Percentiles rank a stretch among this genome's conserved stretches.
phyloP scores from a whole-genome alignment of 2,888 invertebrate genomes.

The Hesperia comma region DNA sequence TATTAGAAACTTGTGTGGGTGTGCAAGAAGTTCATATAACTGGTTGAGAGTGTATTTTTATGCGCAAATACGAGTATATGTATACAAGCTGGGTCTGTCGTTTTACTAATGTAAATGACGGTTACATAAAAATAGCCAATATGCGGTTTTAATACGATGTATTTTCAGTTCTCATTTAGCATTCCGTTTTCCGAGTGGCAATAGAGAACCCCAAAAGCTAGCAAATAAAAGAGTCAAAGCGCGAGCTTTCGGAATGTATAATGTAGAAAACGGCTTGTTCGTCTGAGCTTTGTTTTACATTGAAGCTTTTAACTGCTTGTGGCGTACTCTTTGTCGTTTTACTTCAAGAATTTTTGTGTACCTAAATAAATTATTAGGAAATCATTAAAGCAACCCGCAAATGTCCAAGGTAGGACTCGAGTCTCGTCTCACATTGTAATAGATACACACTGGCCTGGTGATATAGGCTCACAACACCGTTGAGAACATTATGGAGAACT shows the following conservation, averaged over 20 bases:
- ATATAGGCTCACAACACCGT: no score
- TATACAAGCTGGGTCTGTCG: no score
- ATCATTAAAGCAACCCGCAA: no score
- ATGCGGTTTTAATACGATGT: constrained; percentile 10
- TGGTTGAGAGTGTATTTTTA: no score
- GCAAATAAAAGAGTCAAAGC: constrained; percentile 33
- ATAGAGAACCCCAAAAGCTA: constrained; percentile 32
- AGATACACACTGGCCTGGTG: no score
- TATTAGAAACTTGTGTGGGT: no score
- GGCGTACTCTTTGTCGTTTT: constrained; percentile 4
- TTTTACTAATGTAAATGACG: neutral
- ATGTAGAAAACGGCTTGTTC: constrained; percentile 34
- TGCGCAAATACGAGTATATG: no score
- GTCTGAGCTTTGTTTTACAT: constrained; percentile 31
- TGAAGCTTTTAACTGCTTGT: constrained; percentile 26
- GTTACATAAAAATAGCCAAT: neutral
- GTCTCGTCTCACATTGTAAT: no score
- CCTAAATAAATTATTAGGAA: no score
- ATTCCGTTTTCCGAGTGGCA: constrained; percentile 26
- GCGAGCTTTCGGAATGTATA: constrained; percentile 35
- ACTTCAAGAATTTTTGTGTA: neutral
- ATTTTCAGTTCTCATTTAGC: constrained; percentile 18
- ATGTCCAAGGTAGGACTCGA: no score
- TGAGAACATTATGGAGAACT: no score
- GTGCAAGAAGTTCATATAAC: no score